Base-by-base conservation (phyloP, 2,888 invertebrate genomes). In the Drosophila parthenogenetica region DNA sequence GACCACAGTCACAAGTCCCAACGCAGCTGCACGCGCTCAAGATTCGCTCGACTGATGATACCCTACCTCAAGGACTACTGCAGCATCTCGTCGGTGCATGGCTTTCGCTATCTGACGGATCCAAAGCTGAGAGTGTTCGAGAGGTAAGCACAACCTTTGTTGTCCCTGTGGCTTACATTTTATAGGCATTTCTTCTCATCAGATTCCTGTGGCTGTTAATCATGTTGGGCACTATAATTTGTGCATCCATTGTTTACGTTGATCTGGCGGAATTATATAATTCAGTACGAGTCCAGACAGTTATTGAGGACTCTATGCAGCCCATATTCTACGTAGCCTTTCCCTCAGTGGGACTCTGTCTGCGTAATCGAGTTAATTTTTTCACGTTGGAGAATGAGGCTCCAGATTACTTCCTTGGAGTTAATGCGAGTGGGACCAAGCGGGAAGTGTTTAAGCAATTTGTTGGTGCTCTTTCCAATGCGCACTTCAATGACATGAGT, bases 331-430 rank as follows among this genome's bases (percentile, higher is more conserved):
- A 66, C 32, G 70, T 90, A 0, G 70, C 89, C 1, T 92, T 90
- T 62, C 92, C 92, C 3, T 86, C 91, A 3, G 79, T 92, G 42
- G 92, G 84, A 16, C 60, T 92, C 11, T 92, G 92, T 62, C 73
- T 87, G 3, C 79, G 80, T 4, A 90, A 89, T 74, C 89, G 91
- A 35, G 68, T 92, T 61, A 86, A 91, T 73, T 87, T 87, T 89
- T 60, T 39, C 0, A 81, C 71, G 32, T 64, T 92, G 57, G 65
- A 83, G 17, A 54, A 70, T 8, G 74, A 79, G 14, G 90, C 89
- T 2, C 70, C 83, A 2, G 61, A 77, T 2, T 63, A 69, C 14
- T 92, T 91, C 45, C 61, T 92, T 7, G 89, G 90, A 0, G 51
- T 72, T 0, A 87, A 91, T 63, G 87, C 76, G 2, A 74, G 66